Conservation (phyloP, 2,113 vertebrate genomes). For the Rousettus leschenaultii region DNA sequence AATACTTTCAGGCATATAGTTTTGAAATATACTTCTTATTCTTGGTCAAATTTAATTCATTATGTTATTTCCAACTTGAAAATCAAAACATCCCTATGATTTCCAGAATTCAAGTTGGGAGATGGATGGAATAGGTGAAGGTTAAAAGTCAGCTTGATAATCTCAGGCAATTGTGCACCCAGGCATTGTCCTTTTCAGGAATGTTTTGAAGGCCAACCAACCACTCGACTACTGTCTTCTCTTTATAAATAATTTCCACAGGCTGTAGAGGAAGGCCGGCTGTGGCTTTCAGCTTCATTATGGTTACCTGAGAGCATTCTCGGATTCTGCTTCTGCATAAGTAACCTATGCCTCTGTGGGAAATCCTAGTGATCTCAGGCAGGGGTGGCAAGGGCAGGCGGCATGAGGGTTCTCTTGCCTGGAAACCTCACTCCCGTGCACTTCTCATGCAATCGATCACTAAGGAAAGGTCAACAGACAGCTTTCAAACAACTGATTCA, state of each 20-base stretch:
- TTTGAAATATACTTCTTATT: neutral
- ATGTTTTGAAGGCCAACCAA: constrained; percentile 75
- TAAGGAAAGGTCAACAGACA: constrained; percentile 81
- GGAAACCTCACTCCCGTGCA: constrained; percentile 76
- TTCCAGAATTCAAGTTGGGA: neutral
- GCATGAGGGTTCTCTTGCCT: constrained; percentile 65
- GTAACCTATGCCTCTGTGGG: constrained; percentile 73
- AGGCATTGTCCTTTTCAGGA: constrained; percentile 63
- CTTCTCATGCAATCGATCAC: constrained; percentile 78
- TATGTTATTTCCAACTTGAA: constrained; percentile 10
- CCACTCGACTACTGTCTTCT: constrained; percentile 65
- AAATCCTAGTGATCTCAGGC: constrained; percentile 75
- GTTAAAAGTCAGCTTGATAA: neutral
- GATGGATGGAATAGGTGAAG: rapidly evolving
- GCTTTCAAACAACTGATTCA: constrained; percentile 82
- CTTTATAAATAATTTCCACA: constrained; percentile 82
- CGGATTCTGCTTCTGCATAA: constrained; percentile 53
- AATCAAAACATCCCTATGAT: constrained; percentile 53
- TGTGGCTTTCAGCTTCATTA: constrained; percentile 76
- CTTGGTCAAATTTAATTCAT: neutral
- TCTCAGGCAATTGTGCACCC: constrained; percentile 22
- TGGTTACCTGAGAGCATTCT: constrained; percentile 75
- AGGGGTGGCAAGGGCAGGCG: constrained; percentile 60
- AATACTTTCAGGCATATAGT: neutral
- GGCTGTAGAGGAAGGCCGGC: constrained; percentile 66